Base-by-base conservation (phyloP, 2,113 vertebrate genomes). In the Pterocles orientalis region DNA sequence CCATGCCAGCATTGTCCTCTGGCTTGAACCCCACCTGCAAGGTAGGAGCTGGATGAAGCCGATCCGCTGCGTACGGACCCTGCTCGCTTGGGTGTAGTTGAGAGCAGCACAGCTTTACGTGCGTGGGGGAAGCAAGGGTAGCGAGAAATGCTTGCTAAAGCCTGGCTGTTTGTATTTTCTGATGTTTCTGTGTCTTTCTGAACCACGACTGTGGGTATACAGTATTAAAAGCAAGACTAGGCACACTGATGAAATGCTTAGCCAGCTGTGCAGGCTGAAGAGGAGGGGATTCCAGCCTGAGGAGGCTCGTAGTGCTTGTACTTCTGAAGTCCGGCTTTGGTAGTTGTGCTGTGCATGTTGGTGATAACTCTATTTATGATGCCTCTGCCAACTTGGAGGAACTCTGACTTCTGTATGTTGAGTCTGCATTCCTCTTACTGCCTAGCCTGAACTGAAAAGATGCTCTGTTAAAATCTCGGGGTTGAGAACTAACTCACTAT, bases 1-100 rank as follows among this genome's bases (percentile, higher is more conserved):
- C 78, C 39, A 6, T 0, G 56, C 92, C 95, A 91, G 73, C 84
- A 82, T 93, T 95, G 96, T 96, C 69, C 73, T 95, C 73, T 64
- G 78, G 43, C 69, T 73, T 10, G 36, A 56, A 7, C 87, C 33
- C 73, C 84, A 71, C 95, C 87, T 87, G 75, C 65, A 72, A 96
- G 90, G 88, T 94, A 53, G 3, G 73, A 78, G 80, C 39, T 17
- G 3, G 75, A 95, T 86, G 90, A 93, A 95, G 24, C 78, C 0
- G 10, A 25, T 6, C 39, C 3, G 5, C 19, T 58, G 92, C 89
- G 60, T 70, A 51, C 15, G n/a, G 60, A 51, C 77, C n/a, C 43
- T n/a, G 39, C 17, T 60, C 1, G 3, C 72, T 51, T 39, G 79
- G 77, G 60, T 29, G 81, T 56, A 66, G 64, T 4, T 81, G 47